A percentile compares a stretch with the other conserved stretches of the same genome.
phyloP scores from a whole-genome alignment of 2,888 invertebrate genomes.

The Taphrorychus bicolor region DNA sequence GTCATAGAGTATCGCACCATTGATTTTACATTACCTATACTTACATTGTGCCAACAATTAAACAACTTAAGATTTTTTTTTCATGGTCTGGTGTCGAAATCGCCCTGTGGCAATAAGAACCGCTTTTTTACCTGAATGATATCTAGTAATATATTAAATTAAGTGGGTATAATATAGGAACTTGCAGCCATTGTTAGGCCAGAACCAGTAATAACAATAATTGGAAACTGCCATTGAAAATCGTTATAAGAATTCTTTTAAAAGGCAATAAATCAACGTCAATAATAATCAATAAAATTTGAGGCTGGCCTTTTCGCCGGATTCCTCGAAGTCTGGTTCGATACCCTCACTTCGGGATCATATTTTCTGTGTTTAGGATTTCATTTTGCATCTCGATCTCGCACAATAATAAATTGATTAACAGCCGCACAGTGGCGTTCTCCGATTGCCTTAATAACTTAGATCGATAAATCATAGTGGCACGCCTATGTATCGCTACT shows the following conservation, averaged over 20 bases:
- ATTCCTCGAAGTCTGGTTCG: constrained; percentile 26
- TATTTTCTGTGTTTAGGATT: constrained; percentile 25
- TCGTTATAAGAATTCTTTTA: constrained; percentile 22
- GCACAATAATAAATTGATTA: background rate
- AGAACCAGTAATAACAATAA: background rate
- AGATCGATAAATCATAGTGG: background rate
- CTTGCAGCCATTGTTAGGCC: background rate
- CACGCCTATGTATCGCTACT: constrained; percentile 12
- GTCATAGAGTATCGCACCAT: constrained; percentile 25
- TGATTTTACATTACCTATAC: constrained; percentile 1
- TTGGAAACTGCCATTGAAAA: constrained; percentile 22
- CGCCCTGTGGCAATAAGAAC: background rate
- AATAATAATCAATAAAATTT: constrained; percentile 37
- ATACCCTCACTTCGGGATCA: constrained; percentile 26
- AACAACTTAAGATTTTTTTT: background rate
- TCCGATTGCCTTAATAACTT: too few relatives aligned
- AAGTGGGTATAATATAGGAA: background rate
- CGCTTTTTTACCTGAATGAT: background rate
- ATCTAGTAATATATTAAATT: background rate
- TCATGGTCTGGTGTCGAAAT: background rate
- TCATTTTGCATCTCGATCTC: constrained; percentile 11
- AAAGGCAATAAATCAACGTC: constrained; percentile 29
- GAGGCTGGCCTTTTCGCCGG: constrained; percentile 17
- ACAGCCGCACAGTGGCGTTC: background rate
- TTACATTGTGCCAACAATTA: background rate